phyloP scores from a whole-genome alignment of 2,797 vertebrate species.

The Percopsis omiscomaycus region DNA sequence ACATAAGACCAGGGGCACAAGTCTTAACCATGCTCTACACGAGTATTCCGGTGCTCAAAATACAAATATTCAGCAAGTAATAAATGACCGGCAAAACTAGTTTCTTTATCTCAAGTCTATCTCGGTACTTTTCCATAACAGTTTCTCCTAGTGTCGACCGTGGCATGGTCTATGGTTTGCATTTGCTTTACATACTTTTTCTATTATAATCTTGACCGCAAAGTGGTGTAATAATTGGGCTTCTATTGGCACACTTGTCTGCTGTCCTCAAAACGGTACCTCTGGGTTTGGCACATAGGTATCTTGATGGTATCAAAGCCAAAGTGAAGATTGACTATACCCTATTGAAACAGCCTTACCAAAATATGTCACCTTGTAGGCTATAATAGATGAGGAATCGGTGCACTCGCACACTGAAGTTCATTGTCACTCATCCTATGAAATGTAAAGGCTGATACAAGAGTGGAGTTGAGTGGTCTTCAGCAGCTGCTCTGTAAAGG shows the following conservation, averaged over 20 bases:
- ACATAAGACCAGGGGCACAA: conserved; percentile 3
- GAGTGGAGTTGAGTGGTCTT: conserved; percentile 55
- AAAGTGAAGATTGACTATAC: too few species aligned
- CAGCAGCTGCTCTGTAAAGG: conserved; percentile 44
- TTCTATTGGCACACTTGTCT: conserved; percentile 11
- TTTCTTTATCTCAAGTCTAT: conserved; percentile 38
- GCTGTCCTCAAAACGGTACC: background rate
- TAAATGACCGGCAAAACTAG: conserved; percentile 59
- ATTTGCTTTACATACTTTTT: conserved; percentile 54
- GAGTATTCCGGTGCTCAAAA: conserved; percentile 1
- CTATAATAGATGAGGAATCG: conserved; percentile 64
- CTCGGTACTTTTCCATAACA: conserved; percentile 47
- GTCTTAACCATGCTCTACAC: background rate
- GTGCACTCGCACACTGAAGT: conserved; percentile 58
- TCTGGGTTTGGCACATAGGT: background rate
- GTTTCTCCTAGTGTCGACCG: conserved; percentile 16
- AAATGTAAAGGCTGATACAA: conserved; percentile 72
- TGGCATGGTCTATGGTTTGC: conserved; percentile 33
- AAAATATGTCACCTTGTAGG: conserved; percentile 50
- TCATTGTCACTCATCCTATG: conserved; percentile 64
- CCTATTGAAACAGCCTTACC: conserved; percentile 7
- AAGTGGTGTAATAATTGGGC: background rate
- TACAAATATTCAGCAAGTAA: conserved; percentile 5
- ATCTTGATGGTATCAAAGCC: too few species aligned
- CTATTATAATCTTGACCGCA: conserved; percentile 35